A percentile compares a stretch with the other conserved stretches of the same genome.
These are phyloP conservation scores for Lepidochrysops patricia DNA, from an alignment of 2,888 invertebrate species.

Conservation along the genomic window DNA sequence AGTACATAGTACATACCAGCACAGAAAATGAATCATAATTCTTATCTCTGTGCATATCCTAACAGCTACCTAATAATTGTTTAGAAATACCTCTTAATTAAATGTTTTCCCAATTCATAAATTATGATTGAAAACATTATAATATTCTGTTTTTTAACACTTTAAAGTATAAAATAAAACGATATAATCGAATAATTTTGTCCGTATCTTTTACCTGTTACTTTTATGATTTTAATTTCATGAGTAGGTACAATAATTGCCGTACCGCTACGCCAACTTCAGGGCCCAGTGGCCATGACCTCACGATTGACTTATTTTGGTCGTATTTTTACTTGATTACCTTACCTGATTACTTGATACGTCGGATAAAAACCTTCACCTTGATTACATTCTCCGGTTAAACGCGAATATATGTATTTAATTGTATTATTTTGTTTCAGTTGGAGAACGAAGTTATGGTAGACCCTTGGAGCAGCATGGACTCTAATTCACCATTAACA, in stretches of 20 bases:
- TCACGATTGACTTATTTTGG: slow-evolving; percentile 39
- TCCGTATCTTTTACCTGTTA: neutral
- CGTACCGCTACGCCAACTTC: slow-evolving; percentile 5
- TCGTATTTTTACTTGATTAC: slow-evolving; percentile 39
- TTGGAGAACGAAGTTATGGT: slow-evolving; percentile 75
- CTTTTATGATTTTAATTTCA: neutral
- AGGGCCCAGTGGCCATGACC: slow-evolving; percentile 45
- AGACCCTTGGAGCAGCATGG: slow-evolving; percentile 74
- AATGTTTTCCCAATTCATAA: too few relatives aligned
- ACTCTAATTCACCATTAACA: slow-evolving; percentile 70
- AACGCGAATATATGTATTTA: slow-evolving; percentile 28
- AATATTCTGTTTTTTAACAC: too few relatives aligned
- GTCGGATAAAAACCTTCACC: slow-evolving; percentile 31
- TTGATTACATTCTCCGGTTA: slow-evolving; percentile 38
- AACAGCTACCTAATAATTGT: too few relatives aligned
- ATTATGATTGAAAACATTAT: too few relatives aligned
- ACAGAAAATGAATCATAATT: neutral
- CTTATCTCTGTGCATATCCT: too few relatives aligned
- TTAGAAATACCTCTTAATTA: too few relatives aligned
- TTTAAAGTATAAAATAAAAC: neutral
- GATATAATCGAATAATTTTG: neutral
- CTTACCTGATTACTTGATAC: too few relatives aligned
- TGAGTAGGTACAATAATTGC: neutral
- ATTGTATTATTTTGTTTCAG: slow-evolving; percentile 50
- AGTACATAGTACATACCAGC: too few relatives aligned